These are phyloP conservation scores for Tragelaphus strepsiceros DNA, from an alignment of 2,113 vertebrate species.

Conservation along the genomic window DNA sequence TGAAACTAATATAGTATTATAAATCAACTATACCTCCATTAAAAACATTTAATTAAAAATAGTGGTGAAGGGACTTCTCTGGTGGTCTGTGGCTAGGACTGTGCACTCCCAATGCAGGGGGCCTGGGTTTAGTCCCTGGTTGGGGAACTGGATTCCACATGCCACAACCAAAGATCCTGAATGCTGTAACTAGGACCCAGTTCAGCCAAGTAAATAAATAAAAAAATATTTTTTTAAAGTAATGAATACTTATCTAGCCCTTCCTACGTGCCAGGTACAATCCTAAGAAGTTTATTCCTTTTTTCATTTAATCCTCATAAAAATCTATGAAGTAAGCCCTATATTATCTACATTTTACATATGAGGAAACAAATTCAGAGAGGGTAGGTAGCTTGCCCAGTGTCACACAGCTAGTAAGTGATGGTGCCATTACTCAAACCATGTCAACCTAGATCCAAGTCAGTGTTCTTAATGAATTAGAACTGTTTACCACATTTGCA, in stretches of 20 bases:
- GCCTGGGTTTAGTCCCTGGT: not conserved
- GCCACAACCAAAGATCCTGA: not conserved
- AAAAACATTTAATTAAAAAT: not conserved
- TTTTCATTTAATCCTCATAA: not conserved
- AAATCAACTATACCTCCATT: not conserved
- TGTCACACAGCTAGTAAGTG: not conserved
- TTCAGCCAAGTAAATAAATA: not conserved
- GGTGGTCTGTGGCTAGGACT: not conserved
- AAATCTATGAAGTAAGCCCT: not conserved
- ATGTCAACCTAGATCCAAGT: not conserved
- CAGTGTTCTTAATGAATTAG: not conserved
- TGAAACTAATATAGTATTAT: not conserved
- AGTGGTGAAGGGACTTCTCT: not conserved
- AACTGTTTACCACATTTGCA: not conserved
- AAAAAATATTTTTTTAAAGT: not conserved
- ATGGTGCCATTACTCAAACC: not conserved
- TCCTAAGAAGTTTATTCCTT: not conserved
- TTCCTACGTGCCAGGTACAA: not conserved
- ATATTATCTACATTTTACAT: not conserved
- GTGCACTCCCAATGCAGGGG: not conserved
- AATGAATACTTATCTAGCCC: not conserved
- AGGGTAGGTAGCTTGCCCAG: not conserved
- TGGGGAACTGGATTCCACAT: not conserved
- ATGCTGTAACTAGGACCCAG: not conserved
- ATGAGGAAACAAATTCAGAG: not conserved